Evolutionary conservation across 2,797 vertebrate genomes (phyloP).

Genomic region (Fistularia tabacaria): DNA sequence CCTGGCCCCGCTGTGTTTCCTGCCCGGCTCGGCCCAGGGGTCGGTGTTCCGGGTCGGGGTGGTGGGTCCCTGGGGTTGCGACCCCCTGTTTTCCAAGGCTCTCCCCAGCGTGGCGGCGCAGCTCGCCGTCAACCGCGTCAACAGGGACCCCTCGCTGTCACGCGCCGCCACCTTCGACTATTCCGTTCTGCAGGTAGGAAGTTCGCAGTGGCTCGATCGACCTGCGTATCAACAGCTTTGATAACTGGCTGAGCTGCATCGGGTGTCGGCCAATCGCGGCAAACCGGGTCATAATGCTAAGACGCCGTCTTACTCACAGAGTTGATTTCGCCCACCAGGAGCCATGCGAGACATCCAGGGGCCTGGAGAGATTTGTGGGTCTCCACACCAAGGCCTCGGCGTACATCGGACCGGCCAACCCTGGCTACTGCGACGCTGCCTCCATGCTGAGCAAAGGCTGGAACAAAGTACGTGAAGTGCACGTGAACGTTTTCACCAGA

Average conservation of each 20-base stretch:
- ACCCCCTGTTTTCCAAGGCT: constrained; percentile 84
- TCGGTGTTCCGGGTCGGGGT: constrained; percentile 79
- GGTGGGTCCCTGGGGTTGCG: constrained; percentile 86
- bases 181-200: constrained; percentile 69
- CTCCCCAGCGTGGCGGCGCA: constrained; percentile 79
- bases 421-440: constrained; percentile 85
- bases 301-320: neutral
- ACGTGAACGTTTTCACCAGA: too few species aligned
- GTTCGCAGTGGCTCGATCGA: too few species aligned
- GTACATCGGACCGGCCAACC: constrained; percentile 85
- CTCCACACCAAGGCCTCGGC: constrained; percentile 77
- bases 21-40: constrained; percentile 35
- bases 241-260: too few species aligned
- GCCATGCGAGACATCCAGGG: constrained; percentile 81
- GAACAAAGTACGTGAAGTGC: constrained; percentile 75
- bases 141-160: constrained; percentile 74
- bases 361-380: constrained; percentile 75
- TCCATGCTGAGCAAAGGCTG: constrained; percentile 82
- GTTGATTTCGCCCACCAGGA: constrained; percentile 65
- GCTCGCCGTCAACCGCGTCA: constrained; percentile 81
- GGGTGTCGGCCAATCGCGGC: too few species aligned
- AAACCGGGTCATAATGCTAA: too few species aligned
- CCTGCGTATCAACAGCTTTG: too few species aligned
- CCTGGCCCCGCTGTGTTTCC: constrained; percentile 41
- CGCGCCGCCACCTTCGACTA: constrained; percentile 75